These are phyloP conservation scores for Scytalopus superciliaris DNA, from an alignment of 2,113 vertebrate genomes.

Conservation along the genomic window DNA sequence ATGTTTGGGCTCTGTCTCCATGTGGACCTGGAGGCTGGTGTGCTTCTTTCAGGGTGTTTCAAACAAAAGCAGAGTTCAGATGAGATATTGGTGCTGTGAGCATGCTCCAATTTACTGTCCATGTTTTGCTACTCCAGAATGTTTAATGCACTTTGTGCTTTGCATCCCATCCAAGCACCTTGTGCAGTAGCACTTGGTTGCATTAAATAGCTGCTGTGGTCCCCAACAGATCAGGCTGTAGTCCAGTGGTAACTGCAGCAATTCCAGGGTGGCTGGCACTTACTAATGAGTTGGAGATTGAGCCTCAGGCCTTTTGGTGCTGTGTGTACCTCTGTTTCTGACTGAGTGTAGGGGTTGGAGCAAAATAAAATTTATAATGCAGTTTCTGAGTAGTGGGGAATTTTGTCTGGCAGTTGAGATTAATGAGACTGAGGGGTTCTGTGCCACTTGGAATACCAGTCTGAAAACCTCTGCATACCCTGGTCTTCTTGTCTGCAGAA, in stretches of 20 bases:
- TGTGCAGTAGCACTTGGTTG: neutral
- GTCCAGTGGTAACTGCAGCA: neutral
- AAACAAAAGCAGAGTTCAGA: neutral
- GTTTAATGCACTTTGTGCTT: neutral
- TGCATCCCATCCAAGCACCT: neutral
- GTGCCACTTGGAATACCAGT: neutral
- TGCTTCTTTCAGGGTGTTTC: neutral
- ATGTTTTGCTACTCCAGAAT: neutral
- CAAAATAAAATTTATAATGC: neutral
- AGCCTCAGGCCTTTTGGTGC: neutral
- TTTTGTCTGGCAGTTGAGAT: neutral
- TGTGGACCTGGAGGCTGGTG: neutral
- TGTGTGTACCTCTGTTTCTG: neutral
- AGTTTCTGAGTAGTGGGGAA: neutral
- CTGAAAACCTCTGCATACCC: neutral
- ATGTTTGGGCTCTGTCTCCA: neutral
- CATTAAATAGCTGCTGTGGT: neutral
- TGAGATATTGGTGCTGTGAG: neutral
- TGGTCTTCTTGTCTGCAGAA: neutral
- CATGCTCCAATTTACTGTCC: accelerated
- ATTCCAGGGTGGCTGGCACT: neutral
- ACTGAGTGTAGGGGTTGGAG: neutral
- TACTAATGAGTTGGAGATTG: neutral
- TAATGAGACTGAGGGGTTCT: neutral
- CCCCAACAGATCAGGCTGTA: neutral